These are phyloP conservation scores for Xestia sexstrigata DNA, from an alignment of 2,888 invertebrate species.

Conservation along the genomic window DNA sequence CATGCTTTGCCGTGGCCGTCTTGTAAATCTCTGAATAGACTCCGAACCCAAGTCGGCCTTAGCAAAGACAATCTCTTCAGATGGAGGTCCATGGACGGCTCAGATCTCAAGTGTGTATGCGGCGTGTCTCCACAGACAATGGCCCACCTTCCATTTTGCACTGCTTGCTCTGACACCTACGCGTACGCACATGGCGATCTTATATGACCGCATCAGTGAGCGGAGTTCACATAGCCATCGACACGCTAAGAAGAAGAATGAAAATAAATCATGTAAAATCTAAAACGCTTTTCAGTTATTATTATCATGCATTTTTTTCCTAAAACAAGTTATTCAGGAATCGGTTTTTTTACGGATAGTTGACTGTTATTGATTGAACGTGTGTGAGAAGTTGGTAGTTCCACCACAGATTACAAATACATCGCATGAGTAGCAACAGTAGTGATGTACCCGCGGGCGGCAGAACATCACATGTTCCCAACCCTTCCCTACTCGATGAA, in stretches of 20 bases:
- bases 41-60: too few relatives aligned
- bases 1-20: too few relatives aligned
- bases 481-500: constrained; percentile 75
- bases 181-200: too few relatives aligned
- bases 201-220: too few relatives aligned
- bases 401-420: constrained; percentile 65
- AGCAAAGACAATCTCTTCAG: too few relatives aligned
- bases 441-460: constrained; percentile 74
- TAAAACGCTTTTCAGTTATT: not conserved
- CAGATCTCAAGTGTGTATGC: too few relatives aligned
- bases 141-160: too few relatives aligned
- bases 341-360: not conserved
- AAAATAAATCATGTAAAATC: not conserved
- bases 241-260: not conserved
- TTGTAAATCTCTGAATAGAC: too few relatives aligned
- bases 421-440: constrained; percentile 73
- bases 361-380: not conserved
- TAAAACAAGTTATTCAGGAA: not conserved
- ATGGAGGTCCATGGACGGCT: too few relatives aligned
- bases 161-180: too few relatives aligned
- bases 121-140: too few relatives aligned
- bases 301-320: not conserved
- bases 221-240: too few relatives aligned
- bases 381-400: constrained; percentile 42
- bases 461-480: constrained; percentile 47